A percentile compares a stretch with the other conserved stretches of the same genome.
phyloP scores from a whole-genome alignment of 2,888 invertebrate genomes.

The Ypsolopha sequella region DNA sequence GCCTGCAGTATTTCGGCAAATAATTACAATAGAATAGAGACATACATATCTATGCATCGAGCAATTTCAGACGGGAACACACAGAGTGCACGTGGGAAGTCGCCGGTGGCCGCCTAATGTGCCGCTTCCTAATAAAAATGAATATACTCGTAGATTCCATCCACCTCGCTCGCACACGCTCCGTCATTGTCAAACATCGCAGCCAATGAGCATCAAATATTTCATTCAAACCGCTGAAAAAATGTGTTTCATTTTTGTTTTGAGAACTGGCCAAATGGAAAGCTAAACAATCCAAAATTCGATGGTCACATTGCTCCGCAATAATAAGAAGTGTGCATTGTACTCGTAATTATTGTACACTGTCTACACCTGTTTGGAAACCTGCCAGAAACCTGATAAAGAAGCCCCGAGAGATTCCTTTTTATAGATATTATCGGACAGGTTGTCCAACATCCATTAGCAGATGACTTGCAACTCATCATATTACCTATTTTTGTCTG shows the following conservation, averaged over 20 bases:
- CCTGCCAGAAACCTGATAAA: background rate
- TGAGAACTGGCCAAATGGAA: no score
- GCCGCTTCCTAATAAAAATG: constrained; percentile 59
- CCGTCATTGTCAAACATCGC: background rate
- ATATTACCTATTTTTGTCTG: no score
- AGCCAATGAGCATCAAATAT: no score
- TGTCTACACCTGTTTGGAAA: background rate
- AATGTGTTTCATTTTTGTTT: no score
- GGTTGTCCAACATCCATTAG: background rate
- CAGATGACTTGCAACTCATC: background rate
- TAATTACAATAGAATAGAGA: background rate
- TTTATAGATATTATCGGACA: background rate
- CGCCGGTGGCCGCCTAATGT: constrained; percentile 40
- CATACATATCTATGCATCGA: background rate
- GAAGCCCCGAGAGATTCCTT: background rate
- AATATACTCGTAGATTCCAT: constrained; percentile 5
- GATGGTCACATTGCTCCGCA: no score
- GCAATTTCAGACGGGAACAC: background rate
- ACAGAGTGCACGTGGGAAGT: constrained; percentile 28
- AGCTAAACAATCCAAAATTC: no score
- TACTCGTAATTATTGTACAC: no score
- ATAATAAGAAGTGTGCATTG: no score
- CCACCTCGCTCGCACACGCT: background rate
- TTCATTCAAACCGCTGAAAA: no score
- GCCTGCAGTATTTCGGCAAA: no score